Conservation (phyloP, 2,888 invertebrate species). For the Nemotelus nigrinus region DNA sequence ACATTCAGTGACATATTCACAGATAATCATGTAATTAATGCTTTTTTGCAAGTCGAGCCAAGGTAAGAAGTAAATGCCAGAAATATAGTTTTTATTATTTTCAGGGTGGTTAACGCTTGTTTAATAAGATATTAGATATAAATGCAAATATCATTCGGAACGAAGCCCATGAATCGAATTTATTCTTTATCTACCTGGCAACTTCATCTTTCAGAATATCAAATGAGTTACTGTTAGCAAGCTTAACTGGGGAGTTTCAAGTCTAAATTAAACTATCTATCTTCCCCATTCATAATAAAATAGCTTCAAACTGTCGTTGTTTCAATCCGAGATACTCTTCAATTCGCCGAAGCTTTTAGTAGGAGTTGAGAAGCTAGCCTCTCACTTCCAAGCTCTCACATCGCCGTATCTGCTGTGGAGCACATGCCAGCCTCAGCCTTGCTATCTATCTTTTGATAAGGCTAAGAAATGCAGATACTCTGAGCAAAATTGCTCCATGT, state of each 20-base stretch:
- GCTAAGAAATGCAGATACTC: neutral
- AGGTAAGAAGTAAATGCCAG: too few species aligned
- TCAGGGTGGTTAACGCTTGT: too few species aligned
- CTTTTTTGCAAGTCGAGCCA: too few species aligned
- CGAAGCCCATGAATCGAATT: too few species aligned
- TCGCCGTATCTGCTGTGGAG: neutral
- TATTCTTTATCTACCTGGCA: neutral
- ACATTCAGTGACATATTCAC: too few species aligned
- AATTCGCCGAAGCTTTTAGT: slow-evolving; percentile 2
- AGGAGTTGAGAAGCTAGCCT: neutral
- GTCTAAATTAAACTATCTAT: neutral
- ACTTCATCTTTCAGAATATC: neutral
- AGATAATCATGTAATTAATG: too few species aligned
- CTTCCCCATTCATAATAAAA: neutral
- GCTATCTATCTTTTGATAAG: slow-evolving; percentile 7
- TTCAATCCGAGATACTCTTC: neutral
- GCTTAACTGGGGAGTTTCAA: slow-evolving; percentile 5
- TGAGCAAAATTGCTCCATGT: neutral
- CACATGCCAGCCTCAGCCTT: neutral
- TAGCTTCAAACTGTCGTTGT: neutral
- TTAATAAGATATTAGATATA: too few species aligned
- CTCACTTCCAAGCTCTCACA: neutral
- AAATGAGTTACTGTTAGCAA: neutral
- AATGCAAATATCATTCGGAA: too few species aligned
- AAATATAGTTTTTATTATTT: too few species aligned